Evolutionary conservation across 2,113 vertebrate genomes (phyloP).

Genomic region (Campylorhamphus procurvoides): DNA sequence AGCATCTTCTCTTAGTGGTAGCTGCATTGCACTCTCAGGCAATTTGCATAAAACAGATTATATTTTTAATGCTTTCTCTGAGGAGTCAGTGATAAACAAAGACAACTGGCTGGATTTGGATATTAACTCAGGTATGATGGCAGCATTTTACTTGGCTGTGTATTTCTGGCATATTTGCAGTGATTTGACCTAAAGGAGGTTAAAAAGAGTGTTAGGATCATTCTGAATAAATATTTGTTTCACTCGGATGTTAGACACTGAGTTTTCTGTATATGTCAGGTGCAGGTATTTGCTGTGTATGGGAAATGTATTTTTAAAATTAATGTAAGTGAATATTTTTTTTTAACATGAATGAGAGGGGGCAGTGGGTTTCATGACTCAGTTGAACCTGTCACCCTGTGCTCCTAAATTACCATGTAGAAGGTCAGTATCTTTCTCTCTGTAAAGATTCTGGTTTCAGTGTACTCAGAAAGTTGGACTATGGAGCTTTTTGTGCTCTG

Average conservation of each 20-base stretch:
- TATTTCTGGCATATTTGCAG: not conserved
- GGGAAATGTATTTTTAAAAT: not conserved
- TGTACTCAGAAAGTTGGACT: not conserved
- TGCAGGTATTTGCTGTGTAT: not conserved
- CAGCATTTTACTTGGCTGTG: not conserved
- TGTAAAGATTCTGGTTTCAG: not conserved
- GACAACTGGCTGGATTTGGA: not conserved
- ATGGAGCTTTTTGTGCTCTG: not conserved
- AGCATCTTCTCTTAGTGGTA: not conserved
- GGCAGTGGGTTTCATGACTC: not conserved
- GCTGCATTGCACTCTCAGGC: not conserved
- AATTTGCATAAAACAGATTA: not conserved
- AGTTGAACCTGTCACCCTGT: not conserved
- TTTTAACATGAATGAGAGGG: not conserved
- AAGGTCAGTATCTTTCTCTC: not conserved
- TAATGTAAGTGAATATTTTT: too few relatives aligned
- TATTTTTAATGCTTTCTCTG: conserved; percentile 5
- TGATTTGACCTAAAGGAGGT: not conserved
- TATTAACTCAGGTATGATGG: not conserved
- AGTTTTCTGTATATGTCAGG: not conserved
- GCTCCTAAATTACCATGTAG: not conserved
- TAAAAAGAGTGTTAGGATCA: not conserved
- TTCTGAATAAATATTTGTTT: not conserved
- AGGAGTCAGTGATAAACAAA: not conserved
- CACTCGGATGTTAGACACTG: fast-evolving